Base-by-base conservation (phyloP, 1,140 invertebrate species). In the Anadara kagoshimensis region DNA sequence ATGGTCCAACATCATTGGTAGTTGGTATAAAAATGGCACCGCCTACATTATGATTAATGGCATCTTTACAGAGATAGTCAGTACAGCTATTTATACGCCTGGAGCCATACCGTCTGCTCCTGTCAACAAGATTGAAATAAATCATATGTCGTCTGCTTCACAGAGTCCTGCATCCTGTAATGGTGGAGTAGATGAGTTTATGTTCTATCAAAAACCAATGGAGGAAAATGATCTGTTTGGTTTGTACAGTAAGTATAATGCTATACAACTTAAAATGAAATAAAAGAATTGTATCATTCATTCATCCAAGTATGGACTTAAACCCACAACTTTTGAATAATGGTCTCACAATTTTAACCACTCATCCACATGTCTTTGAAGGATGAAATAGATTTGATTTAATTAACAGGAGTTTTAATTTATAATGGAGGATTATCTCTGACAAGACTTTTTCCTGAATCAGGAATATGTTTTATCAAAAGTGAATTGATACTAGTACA, bases 231-330 rank as follows among this genome's bases (percentile, higher is more conserved):
- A 58, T 41, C 22, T 64, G 8, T 20, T 75, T 16, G 24, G 65
- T 51, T 49, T 69, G 18, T 75, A 75, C 51, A 53, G 73, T 75
- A 54, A 68, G 70, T 66, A 56, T 24, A 58, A 44, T 45, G 45
- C n/a, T 51, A 16, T 51, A n/a, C n/a, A n/a, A n/a, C n/a, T 4
- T 18, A 51, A 10, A 16, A 2, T 51, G 1, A 18, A 22, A 18
- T 51, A 2, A 3, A 51, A 51, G 4, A 51, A 51, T 51, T 18
- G 2, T 16, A 51, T 10, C 4, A 51, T 51, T 10, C 10, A 51
- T 51, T 4, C 49, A 51, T 51, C 49, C 4, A 22, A 18, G 20
- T 4, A 51, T 36, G 29, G 29, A 7, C 7, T 36, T 36, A 36
- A 36, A 36, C 29, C 2, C 2, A 7, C 29, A 36, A 36, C 2